Evolutionary conservation across 2,797 vertebrate species (phyloP), one percentile per base, ranked within the genome.

Genomic region (Danio aesculapii): DNA sequence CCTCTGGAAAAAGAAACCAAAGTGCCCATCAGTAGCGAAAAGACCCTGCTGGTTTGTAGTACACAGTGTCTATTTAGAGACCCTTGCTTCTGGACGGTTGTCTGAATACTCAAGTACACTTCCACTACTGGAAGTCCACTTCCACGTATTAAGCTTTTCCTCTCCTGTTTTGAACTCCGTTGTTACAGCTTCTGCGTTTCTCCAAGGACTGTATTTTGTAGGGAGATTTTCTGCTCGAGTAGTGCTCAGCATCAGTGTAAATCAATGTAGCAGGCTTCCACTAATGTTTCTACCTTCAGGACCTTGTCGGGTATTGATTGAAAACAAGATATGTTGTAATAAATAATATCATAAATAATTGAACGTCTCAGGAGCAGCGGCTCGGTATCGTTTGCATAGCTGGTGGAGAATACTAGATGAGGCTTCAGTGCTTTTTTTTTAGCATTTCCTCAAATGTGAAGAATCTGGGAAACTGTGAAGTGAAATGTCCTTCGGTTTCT

Each of bases 221-320:
- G 85, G 86, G 84, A 86, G 81, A 89, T 93, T 93, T 91, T 79
- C 86, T 81, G 86, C 53, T 89, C 84, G 91, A 91, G 84, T 88
- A 89, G 87, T 61, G 84, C 90, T 88, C 90, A 87, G 91, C 91
- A 92, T 92, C 91, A 88, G 91, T 91, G 91, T 88, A 92, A 92
- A 93, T 94, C 92, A 90, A 92, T 93, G 92, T 92, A 92, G 90
- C 92, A 90, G 88, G 87, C 86, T 87, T 84, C 84, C 84, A 58
- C 82, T 86, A 84, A 88, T 74, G 84, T 81, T 87, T 85, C 89
- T 83, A 86, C 89, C 90, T 87, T 61, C 80, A 83, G 90, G 88
- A 92, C 87, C 85, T 87, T 90, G 91, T 87, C 80, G 85, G 68
- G 90, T 92, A 94, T 94, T 92, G 94, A 94, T 93, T 87, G 79